Evolutionary conservation across 2,888 invertebrate species (phyloP), one percentile per base, ranked within the genome.

Genomic region (Tuta absoluta): DNA sequence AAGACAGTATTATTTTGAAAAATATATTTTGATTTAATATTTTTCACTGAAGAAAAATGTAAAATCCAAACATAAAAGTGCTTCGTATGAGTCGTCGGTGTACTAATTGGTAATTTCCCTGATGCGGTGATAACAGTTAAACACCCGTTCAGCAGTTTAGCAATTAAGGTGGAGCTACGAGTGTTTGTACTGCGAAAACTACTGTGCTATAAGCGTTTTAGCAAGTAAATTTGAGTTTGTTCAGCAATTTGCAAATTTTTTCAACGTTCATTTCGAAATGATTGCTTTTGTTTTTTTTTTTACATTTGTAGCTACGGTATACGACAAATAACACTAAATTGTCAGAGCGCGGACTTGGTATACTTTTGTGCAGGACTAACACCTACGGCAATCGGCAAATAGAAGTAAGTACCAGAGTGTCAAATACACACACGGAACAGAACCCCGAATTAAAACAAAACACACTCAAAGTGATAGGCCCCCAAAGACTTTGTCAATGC

Each of bases 151-250:
- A 8, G 19, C 59, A 63, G 41, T 45, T 63, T 53, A 51, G 64
- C 69, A 68, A 69, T 70, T 67, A 69, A 67, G 63, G 68, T 68
- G 67, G 61, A 66, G 67, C 69, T 61, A 65, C 62, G 64, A 67
- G 66, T 67, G 67, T 68, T 48, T 48, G 19, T 4, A 19, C 48
- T 62, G 24, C 12, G 24, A 53, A 24, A 53, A 51, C 51, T 49
- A 21, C 21, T 41, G 37, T 1, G 12, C 8, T 12, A 37, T n/a
- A 1, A 17, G 48, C n/a, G 14, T 48, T 45, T 48, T n/a, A n/a
- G 48, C n/a, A 48, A 8, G n/a, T 14, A 48, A 48, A 48, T n/a
- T n/a, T n/a, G n/a, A n/a, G n/a, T n/a, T n/a, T n/a, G n/a, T n/a
- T n/a, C n/a, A n/a, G n/a, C n/a, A n/a, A n/a, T n/a, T n/a, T n/a